These are phyloP conservation scores for Pempheris klunzingeri DNA, from an alignment of 2,797 vertebrate species.

Conservation along the genomic window DNA sequence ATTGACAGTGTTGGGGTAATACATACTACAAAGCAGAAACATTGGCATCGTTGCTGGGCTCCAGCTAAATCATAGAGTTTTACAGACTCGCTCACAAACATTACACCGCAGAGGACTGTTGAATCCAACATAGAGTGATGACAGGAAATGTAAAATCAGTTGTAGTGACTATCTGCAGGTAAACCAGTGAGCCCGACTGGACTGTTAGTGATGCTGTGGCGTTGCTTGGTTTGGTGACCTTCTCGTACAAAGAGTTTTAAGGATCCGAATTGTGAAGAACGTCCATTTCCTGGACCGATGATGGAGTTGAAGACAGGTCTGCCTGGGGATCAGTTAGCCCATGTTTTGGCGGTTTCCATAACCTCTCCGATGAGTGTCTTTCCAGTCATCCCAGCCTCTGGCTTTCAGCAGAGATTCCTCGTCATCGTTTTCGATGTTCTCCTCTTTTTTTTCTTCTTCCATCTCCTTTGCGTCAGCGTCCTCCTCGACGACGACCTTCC, in stretches of 20 bases:
- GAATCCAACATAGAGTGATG: neutral
- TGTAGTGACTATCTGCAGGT: conserved; percentile 6
- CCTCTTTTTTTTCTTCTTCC: conserved; percentile 87
- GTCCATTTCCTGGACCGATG: conserved; percentile 11
- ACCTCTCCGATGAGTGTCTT: conserved; percentile 92
- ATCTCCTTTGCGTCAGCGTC: conserved; percentile 75
- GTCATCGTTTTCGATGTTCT: conserved; percentile 85
- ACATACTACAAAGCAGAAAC: conserved; percentile 18
- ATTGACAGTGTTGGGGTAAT: neutral
- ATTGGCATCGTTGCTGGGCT: neutral
- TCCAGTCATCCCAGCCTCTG: conserved; percentile 95
- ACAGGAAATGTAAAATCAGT: conserved; percentile 18
- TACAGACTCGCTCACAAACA: conserved; percentile 17
- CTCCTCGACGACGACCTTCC: conserved; percentile 68
- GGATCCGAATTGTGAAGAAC: neutral
- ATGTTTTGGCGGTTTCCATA: conserved; percentile 97
- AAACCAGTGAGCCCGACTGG: neutral
- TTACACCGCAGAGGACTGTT: neutral
- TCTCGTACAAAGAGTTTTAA: conserved; percentile 2
- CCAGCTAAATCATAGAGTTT: conserved; percentile 2
- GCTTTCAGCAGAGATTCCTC: conserved; percentile 87
- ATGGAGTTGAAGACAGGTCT: neutral
- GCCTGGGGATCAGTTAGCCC: conserved; percentile 83
- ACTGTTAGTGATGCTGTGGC: neutral
- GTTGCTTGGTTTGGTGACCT: neutral